These are phyloP conservation scores for Limnephilus marmoratus DNA, from an alignment of 2,888 invertebrate species.

Conservation along the genomic window DNA sequence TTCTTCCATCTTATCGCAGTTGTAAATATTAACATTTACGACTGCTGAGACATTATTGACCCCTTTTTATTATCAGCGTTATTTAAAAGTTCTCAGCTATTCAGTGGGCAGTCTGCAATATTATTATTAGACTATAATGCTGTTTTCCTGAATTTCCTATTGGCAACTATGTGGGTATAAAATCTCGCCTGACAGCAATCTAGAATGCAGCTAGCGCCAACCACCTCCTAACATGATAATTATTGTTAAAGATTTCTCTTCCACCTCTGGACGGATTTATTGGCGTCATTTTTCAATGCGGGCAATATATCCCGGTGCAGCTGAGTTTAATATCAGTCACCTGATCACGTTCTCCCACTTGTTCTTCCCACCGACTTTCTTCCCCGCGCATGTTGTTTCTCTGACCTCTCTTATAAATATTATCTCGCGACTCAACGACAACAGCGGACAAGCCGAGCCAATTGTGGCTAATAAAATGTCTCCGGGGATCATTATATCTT, in stretches of 20 bases:
- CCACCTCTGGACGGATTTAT: background rate
- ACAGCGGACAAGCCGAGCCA: background rate
- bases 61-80: background rate
- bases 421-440: background rate
- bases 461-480: slow-evolving; percentile 30
- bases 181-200: background rate
- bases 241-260: slow-evolving; percentile 27
- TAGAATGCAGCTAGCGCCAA: background rate
- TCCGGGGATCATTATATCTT: background rate
- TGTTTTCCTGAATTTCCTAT: background rate
- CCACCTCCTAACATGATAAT: background rate
- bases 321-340: slow-evolving; percentile 29
- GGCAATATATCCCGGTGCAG: slow-evolving; percentile 18
- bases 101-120: background rate
- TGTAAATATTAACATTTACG: background rate
- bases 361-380: slow-evolving; percentile 39
- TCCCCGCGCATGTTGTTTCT: background rate
- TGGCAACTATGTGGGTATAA: background rate
- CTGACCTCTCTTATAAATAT: slow-evolving; percentile 3
- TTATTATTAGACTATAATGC: background rate
- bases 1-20: background rate
- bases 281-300: slow-evolving; percentile 19
- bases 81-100: background rate
- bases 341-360: slow-evolving; percentile 44
- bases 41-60: slow-evolving; percentile 2